Conservation (phyloP, 2,113 vertebrate genomes). For the Acanthisitta chloris region DNA sequence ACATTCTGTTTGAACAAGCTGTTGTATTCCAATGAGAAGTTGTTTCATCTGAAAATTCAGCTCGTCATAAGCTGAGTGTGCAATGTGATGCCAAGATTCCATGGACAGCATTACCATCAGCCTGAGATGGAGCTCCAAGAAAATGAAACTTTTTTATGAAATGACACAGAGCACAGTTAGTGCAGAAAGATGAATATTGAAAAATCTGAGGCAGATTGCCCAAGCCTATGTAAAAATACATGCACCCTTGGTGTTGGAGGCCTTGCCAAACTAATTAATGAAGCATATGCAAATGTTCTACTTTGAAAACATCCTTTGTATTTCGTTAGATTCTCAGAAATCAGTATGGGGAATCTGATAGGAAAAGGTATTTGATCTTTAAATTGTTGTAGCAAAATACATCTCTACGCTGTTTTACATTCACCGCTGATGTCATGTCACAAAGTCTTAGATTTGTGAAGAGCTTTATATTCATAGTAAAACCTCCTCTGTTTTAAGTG, state of each 20-base stretch:
- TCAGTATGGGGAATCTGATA: background rate
- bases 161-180: background rate
- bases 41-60: background rate
- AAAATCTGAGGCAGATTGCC: background rate
- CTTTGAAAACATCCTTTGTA: background rate
- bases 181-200: background rate
- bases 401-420: background rate
- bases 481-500: background rate
- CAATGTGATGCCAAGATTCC: background rate
- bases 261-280: constrained; percentile 26
- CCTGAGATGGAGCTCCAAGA: background rate
- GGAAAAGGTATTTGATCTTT: background rate
- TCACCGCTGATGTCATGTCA: background rate
- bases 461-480: background rate
- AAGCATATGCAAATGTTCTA: background rate
- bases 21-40: background rate
- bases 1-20: background rate
- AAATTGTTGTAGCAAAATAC: background rate
- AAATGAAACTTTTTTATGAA: too few relatives aligned
- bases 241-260: background rate
- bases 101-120: background rate
- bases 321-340: constrained; percentile 10
- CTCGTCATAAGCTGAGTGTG: background rate
- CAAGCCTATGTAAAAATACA: background rate
- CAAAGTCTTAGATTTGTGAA: background rate